These are phyloP conservation scores for Lonchura striata DNA, from an alignment of 2,113 vertebrate genomes.

Conservation along the genomic window DNA sequence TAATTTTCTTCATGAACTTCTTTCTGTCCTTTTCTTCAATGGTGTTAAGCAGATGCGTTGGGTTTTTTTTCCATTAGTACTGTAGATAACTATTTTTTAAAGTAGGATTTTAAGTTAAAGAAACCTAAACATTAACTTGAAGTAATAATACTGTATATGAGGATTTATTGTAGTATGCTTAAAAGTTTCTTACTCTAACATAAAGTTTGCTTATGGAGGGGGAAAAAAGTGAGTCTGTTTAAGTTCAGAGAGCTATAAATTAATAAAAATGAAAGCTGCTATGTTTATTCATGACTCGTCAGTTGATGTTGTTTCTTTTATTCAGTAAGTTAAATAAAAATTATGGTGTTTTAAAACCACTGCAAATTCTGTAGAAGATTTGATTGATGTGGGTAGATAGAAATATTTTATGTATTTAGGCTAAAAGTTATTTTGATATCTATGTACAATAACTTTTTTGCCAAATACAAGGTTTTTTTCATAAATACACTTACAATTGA, in stretches of 20 bases:
- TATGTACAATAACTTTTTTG: not conserved
- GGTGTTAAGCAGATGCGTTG: not conserved
- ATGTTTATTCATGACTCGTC: not conserved
- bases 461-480: not conserved
- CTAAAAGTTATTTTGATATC: not conserved
- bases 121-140: not conserved
- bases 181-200: not conserved
- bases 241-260: not conserved
- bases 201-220: not conserved
- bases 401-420: not conserved
- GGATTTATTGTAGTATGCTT: not conserved
- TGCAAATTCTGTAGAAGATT: not conserved
- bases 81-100: not conserved
- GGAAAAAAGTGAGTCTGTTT: not conserved
- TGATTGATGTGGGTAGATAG: not conserved
- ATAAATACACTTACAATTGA: not conserved
- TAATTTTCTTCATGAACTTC: not conserved
- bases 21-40: not conserved
- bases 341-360: not conserved
- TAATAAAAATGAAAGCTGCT: not conserved
- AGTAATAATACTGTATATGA: not conserved
- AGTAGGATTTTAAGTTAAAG: not conserved
- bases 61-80: not conserved
- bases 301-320: not conserved
- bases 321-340: not conserved